Evolutionary conservation across 2,113 vertebrate species (phyloP).

Genomic region (Pangasianodon hypophthalmus): DNA sequence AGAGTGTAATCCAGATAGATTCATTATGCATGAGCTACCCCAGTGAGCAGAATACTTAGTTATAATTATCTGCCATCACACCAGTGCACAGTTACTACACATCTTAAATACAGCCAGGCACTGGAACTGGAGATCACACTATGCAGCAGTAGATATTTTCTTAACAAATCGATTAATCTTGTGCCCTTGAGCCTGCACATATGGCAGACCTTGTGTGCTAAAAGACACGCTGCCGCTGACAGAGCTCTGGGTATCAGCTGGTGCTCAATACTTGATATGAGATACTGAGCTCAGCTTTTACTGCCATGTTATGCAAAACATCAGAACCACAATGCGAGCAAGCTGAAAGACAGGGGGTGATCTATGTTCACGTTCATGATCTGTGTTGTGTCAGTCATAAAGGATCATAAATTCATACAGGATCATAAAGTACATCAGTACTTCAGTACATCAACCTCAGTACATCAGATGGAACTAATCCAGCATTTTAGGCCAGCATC

Average conservation of each 20-base stretch:
- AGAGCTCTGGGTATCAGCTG: not conserved
- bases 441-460: no score
- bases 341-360: not conserved
- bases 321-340: not conserved
- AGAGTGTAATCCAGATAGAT: constrained; percentile 54
- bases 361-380: not conserved
- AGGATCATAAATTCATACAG: not conserved
- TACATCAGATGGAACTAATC: not conserved
- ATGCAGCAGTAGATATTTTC: not conserved
- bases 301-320: not conserved
- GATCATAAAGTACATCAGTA: not conserved
- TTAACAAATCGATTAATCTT: not conserved
- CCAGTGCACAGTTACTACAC: constrained; percentile 4
- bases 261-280: not conserved
- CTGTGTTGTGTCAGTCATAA: not conserved
- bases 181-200: not conserved
- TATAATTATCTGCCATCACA: constrained; percentile 9
- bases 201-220: not conserved
- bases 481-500: not conserved
- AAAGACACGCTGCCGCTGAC: no score
- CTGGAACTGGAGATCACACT: not conserved
- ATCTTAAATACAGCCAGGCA: not conserved
- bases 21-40: constrained; percentile 63
- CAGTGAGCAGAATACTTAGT: constrained; percentile 27
- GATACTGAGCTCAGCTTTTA: not conserved